Percentiles rank a stretch among this genome's conserved stretches.
phyloP scores from a whole-genome alignment of 1,140 invertebrate genomes.

The Tetranychus urticae region DNA sequence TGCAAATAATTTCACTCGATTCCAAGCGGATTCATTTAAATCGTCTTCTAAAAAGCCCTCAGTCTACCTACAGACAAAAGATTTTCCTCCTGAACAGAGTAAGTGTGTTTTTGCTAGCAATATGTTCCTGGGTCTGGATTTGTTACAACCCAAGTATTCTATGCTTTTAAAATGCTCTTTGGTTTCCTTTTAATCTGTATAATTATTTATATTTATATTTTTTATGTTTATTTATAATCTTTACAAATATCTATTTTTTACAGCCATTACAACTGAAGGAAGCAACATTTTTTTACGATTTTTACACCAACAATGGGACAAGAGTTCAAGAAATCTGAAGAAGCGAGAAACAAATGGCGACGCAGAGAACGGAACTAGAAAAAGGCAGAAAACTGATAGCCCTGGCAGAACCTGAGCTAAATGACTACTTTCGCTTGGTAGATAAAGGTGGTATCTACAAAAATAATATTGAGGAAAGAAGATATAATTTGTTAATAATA shows the following conservation, averaged over 20 bases:
- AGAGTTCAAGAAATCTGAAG: slow-evolving; percentile 23
- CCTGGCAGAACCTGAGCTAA: no score
- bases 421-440: no score
- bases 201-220: not conserved
- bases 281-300: slow-evolving; percentile 76
- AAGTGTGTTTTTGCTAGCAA: not conserved
- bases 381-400: not conserved
- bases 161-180: not conserved
- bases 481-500: no score
- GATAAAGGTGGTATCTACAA: no score
- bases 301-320: slow-evolving; percentile 78
- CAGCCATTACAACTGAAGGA: slow-evolving; percentile 82
- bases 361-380: not conserved
- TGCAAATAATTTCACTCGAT: slow-evolving; percentile 66
- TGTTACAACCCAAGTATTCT: not conserved
- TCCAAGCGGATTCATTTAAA: slow-evolving; percentile 58
- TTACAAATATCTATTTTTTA: slow-evolving; percentile 20
- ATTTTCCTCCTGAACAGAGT: slow-evolving; percentile 69
- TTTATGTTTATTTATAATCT: not conserved
- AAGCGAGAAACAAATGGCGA: not conserved
- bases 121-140: not conserved
- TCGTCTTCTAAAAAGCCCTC: slow-evolving; percentile 25
- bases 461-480: no score
- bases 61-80: slow-evolving; percentile 45
- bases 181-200: not conserved